Evolutionary conservation across 2,113 vertebrate genomes (phyloP).

Genomic region (Limnothrissa miodon): DNA sequence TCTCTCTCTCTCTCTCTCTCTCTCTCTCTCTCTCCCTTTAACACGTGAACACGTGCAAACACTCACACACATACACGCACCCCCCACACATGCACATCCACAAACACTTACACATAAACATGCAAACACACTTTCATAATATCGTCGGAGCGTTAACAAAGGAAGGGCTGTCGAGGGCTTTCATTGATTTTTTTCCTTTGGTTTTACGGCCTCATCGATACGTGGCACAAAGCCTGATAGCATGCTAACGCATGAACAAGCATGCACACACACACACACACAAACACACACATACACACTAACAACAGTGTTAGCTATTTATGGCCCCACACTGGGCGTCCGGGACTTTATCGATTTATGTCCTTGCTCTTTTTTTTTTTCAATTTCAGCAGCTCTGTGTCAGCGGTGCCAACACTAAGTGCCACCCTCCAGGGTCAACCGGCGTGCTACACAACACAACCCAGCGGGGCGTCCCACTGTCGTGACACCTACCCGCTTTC

Average conservation of each 20-base stretch:
- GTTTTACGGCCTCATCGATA: slow-evolving; percentile 10
- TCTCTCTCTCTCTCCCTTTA: not conserved
- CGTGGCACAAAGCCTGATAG: not conserved
- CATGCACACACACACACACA: not conserved
- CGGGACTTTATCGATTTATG: slow-evolving; percentile 5
- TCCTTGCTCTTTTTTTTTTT: not conserved
- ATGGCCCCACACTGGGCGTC: not conserved
- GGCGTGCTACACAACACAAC: not conserved
- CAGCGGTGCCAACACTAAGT: not conserved
- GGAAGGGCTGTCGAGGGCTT: not conserved
- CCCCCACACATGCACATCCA: not conserved
- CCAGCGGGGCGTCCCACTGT: not conserved
- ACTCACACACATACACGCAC: slow-evolving; percentile 7
- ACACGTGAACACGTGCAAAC: not conserved
- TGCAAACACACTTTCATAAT: not conserved
- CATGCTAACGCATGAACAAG: not conserved
- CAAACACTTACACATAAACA: slow-evolving; percentile 8
- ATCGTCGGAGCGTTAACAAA: not conserved
- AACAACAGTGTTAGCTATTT: not conserved
- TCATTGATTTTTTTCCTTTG: not conserved
- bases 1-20: not conserved
- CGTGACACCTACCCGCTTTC: not conserved
- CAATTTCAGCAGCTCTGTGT: not conserved
- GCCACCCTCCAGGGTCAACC: not conserved
- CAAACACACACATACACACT: not conserved